Percentiles rank a stretch among this genome's conserved stretches.
phyloP scores from a whole-genome alignment of 2,797 vertebrate species.

The Chiloscyllium punctatum region DNA sequence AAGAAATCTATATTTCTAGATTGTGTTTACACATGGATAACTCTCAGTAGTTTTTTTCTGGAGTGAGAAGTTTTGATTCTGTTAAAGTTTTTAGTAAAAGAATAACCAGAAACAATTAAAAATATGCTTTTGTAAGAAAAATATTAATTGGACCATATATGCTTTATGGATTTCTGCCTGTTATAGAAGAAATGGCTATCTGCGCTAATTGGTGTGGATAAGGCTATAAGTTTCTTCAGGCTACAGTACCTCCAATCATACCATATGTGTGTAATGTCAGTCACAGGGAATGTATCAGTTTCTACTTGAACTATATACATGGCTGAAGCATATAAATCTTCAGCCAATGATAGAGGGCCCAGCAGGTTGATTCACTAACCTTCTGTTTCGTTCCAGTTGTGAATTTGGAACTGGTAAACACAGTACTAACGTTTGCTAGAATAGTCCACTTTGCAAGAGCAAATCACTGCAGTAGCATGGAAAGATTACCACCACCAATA shows the following conservation, averaged over 20 bases:
- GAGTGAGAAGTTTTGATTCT: too few species aligned
- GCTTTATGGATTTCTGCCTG: too few species aligned
- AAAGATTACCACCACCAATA: too few species aligned
- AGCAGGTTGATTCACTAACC: background rate
- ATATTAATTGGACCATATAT: too few species aligned
- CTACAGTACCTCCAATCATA: background rate
- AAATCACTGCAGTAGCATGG: background rate
- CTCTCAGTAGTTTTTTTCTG: too few species aligned
- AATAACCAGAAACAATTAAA: too few species aligned
- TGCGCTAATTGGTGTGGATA: background rate
- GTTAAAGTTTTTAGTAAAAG: too few species aligned
- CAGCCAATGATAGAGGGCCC: background rate
- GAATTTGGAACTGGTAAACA: background rate
- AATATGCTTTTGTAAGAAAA: too few species aligned
- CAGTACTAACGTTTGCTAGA: background rate
- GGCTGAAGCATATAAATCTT: background rate
- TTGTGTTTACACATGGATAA: too few species aligned
- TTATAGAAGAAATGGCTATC: background rate
- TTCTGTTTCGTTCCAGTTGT: background rate
- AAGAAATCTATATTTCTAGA: too few species aligned
- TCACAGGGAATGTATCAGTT: background rate
- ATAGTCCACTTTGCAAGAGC: background rate
- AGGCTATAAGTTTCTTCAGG: background rate
- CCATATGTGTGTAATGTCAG: background rate
- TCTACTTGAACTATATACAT: background rate